phyloP scores from a whole-genome alignment of 2,888 invertebrate species.

The Scaeva pyrastri region DNA sequence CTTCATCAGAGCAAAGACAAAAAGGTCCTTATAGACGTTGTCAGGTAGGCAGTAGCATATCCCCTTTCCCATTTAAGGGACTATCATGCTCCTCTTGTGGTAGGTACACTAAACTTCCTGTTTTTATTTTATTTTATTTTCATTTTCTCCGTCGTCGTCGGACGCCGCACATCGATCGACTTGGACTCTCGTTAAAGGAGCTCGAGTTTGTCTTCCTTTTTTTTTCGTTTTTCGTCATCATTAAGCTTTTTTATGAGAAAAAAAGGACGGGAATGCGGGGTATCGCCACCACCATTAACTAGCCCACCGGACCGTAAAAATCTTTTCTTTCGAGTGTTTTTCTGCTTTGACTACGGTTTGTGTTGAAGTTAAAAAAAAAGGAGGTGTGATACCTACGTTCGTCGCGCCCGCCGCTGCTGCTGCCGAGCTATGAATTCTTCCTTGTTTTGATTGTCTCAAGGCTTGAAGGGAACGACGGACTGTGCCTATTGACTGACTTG shows the following conservation, averaged over 20 bases:
- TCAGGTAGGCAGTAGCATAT: background rate
- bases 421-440: background rate
- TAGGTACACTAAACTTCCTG: constrained; percentile 1
- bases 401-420: too few species aligned
- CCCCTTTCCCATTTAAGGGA: too few species aligned
- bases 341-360: constrained; percentile 3
- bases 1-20: background rate
- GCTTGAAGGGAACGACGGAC: constrained; percentile 35
- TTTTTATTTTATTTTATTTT: background rate
- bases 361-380: background rate
- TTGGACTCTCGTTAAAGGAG: constrained; percentile 49
- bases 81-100: constrained; percentile 9
- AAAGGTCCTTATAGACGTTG: constrained; percentile 29
- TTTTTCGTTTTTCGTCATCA: constrained; percentile 59
- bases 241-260: constrained; percentile 45
- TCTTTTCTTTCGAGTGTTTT: background rate
- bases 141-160: background rate
- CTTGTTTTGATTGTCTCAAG: constrained; percentile 5
- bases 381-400: constrained; percentile 21
- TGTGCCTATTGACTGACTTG: background rate
- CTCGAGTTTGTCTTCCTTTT: constrained; percentile 53
- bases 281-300: background rate
- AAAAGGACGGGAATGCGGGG: constrained; percentile 11
- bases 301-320: constrained; percentile 28
- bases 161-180: background rate